phyloP scores from a whole-genome alignment of 1,140 invertebrate species.

The Drosophila asahinai region DNA sequence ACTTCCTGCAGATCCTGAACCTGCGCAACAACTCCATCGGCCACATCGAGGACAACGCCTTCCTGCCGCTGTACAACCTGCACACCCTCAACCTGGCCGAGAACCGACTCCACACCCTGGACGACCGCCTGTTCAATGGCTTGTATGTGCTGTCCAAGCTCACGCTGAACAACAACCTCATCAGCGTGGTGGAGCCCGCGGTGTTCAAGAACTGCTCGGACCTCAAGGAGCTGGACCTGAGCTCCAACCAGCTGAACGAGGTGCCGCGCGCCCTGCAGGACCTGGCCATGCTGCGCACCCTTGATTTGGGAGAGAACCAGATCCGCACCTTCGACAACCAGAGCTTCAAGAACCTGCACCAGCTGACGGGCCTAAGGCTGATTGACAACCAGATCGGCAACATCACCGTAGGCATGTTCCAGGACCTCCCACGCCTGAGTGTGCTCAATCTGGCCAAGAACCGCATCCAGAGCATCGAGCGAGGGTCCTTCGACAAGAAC shows the following conservation, averaged over 20 bases:
- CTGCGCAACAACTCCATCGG: constrained; percentile 94
- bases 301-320: constrained; percentile 95
- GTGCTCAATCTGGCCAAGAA: constrained; percentile 95
- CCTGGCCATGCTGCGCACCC: constrained; percentile 92
- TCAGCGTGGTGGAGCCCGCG: constrained; percentile 91
- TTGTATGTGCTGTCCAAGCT: constrained; percentile 93
- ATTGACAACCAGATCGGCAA: constrained; percentile 95
- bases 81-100: constrained; percentile 94
- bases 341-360: constrained; percentile 93
- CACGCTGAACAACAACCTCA: constrained; percentile 93
- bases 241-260: constrained; percentile 92
- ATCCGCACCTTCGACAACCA: constrained; percentile 92
- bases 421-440: constrained; percentile 92
- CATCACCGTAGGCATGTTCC: constrained; percentile 93
- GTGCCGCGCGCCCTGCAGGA: constrained; percentile 94
- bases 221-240: constrained; percentile 95
- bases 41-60: constrained; percentile 94
- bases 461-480: constrained; percentile 93
- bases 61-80: constrained; percentile 93
- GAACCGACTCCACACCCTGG: constrained; percentile 92
- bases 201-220: constrained; percentile 96
- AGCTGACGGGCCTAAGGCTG: constrained; percentile 92
- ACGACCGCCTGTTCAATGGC: constrained; percentile 93
- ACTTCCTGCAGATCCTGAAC: constrained; percentile 94
- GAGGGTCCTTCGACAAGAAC: constrained; percentile 93